A percentile compares a stretch with the other conserved stretches of the same genome.
phyloP scores from a whole-genome alignment of 2,888 invertebrate genomes.

The Leucoma salicis region DNA sequence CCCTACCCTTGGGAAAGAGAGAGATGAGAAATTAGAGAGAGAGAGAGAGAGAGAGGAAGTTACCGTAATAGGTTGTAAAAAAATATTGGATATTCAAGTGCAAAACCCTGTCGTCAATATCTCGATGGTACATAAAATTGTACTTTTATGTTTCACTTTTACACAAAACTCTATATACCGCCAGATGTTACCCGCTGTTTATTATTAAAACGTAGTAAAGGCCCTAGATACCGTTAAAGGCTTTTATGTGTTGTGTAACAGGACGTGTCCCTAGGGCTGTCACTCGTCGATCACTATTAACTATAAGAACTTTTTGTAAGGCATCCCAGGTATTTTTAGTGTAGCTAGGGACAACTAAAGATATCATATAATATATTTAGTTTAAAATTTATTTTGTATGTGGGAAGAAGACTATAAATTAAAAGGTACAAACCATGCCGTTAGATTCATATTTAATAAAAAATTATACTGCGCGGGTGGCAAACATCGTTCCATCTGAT shows the following conservation, averaged over 20 bases:
- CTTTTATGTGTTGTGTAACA: constrained; percentile 31
- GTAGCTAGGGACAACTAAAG: not conserved
- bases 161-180: not conserved
- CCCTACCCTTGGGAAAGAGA: too few relatives aligned
- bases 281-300: constrained; percentile 29
- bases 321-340: not conserved
- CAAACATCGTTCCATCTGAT: too few relatives aligned
- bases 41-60: too few relatives aligned
- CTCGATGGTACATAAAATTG: not conserved
- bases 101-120: not conserved
- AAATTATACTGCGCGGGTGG: too few relatives aligned
- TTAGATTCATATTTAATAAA: too few relatives aligned
- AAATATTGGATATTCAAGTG: not conserved
- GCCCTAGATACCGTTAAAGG: constrained; percentile 29
- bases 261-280: constrained; percentile 23
- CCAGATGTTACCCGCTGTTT: constrained; percentile 14
- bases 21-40: too few relatives aligned
- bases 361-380: too few relatives aligned
- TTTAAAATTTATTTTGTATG: too few relatives aligned
- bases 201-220: constrained; percentile 36
- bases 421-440: too few relatives aligned
- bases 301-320: constrained; percentile 6
- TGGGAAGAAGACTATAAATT: too few relatives aligned
- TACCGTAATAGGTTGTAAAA: too few relatives aligned
- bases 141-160: not conserved